Conservation (phyloP, 2,888 invertebrate species). For the Suillia variegata region DNA sequence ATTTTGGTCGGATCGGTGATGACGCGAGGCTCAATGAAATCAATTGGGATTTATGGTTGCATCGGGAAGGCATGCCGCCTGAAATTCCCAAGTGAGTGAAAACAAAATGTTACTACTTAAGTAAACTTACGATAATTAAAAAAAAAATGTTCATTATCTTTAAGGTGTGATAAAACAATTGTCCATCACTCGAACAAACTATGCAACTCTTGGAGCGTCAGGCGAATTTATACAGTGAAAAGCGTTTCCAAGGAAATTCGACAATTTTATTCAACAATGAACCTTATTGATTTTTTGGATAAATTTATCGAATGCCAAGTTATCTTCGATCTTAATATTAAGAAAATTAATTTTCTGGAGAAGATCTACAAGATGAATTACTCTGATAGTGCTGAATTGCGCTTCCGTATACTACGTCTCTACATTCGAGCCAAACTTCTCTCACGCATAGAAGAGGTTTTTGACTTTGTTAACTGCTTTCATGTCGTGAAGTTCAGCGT, state of each 20-base stretch:
- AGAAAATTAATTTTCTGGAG: slow-evolving; percentile 66
- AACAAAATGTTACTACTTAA: too few relatives aligned
- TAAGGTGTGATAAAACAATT: slow-evolving; percentile 72
- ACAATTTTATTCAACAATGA: slow-evolving; percentile 66
- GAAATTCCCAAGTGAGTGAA: slow-evolving; percentile 80
- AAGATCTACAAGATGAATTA: slow-evolving; percentile 69
- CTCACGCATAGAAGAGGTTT: slow-evolving; percentile 69
- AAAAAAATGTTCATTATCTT: neutral
- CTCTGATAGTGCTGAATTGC: slow-evolving; percentile 79
- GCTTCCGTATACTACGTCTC: slow-evolving; percentile 77
- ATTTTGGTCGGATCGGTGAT: slow-evolving; percentile 68
- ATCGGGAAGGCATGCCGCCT: slow-evolving; percentile 86
- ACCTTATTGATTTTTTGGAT: slow-evolving; percentile 73
- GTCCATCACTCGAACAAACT: slow-evolving; percentile 68
- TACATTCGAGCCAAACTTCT: slow-evolving; percentile 76
- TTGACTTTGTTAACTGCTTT: slow-evolving; percentile 80
- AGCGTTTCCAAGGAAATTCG: slow-evolving; percentile 65
- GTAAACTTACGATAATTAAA: slow-evolving; percentile 39
- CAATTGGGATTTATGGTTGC: slow-evolving; percentile 87
- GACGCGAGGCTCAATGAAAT: slow-evolving; percentile 65
- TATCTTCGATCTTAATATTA: slow-evolving; percentile 63
- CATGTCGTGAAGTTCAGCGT: slow-evolving; percentile 92
- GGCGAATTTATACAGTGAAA: slow-evolving; percentile 60
- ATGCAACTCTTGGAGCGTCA: slow-evolving; percentile 65
- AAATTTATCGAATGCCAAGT: slow-evolving; percentile 66